A percentile compares a stretch with the other conserved stretches of the same genome.
phyloP scores from a whole-genome alignment of 2,797 vertebrate genomes.

The Squalus acanthias region DNA sequence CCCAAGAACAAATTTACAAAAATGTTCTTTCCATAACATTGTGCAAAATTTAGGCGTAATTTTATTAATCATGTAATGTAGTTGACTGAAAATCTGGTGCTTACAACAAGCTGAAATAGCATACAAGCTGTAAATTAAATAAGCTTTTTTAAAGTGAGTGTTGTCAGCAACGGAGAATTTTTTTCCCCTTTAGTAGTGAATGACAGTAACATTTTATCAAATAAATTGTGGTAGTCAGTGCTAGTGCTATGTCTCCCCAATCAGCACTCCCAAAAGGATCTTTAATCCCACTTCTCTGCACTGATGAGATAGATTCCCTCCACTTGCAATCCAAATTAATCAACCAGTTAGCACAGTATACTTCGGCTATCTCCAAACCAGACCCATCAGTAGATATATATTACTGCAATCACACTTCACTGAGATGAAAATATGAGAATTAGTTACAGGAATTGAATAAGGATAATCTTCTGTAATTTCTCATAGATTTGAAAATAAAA shows the following conservation, averaged over 20 bases:
- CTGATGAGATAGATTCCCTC: neutral
- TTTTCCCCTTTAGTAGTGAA: neutral
- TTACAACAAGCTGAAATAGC: neutral
- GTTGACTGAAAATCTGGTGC: neutral
- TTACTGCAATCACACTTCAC: neutral
- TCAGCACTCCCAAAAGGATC: neutral
- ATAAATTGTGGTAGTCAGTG: neutral
- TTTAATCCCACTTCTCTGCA: neutral
- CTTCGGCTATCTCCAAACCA: neutral
- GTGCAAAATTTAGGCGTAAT: neutral
- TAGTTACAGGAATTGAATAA: neutral
- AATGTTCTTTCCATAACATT: neutral
- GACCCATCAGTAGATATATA: neutral
- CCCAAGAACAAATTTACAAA: neutral
- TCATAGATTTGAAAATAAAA: slow-evolving; percentile 2
- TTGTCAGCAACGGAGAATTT: neutral
- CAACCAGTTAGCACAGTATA: neutral
- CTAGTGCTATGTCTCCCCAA: neutral
- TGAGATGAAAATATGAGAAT: neutral
- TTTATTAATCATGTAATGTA: neutral
- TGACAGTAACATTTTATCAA: neutral
- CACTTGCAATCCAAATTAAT: neutral
- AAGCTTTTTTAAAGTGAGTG: neutral
- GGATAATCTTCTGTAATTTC: neutral
- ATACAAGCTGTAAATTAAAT: neutral